Conservation (phyloP, 2,113 vertebrate genomes). For the Trogon melanurus region DNA sequence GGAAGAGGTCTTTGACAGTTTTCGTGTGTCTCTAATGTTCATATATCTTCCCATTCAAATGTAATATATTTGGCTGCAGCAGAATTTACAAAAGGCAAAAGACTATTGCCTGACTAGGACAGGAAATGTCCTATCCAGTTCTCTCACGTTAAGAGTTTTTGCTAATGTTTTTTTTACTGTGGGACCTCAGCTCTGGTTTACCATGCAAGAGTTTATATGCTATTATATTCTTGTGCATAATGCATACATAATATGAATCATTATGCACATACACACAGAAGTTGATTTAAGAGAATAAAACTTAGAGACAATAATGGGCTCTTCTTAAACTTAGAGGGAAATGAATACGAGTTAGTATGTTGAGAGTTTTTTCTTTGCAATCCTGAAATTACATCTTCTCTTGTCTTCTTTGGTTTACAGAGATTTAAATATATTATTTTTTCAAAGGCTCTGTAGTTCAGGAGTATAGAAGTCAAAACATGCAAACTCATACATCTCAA, state of each 20-base stretch:
- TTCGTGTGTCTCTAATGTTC: neutral
- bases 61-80: neutral
- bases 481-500: neutral
- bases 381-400: neutral
- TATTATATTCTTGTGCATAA: neutral
- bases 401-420: neutral
- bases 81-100: neutral
- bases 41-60: neutral
- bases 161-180: neutral
- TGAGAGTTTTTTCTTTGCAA: neutral
- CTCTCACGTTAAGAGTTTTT: neutral
- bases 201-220: neutral
- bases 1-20: neutral
- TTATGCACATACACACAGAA: neutral
- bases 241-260: neutral
- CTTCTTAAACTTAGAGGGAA: neutral
- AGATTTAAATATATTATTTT: neutral
- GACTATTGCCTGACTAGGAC: neutral
- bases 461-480: neutral
- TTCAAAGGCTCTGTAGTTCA: neutral
- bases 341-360: neutral
- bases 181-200: neutral
- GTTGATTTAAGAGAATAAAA: neutral
- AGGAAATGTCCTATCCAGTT: neutral
- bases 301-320: neutral